These are phyloP conservation scores for Norana najaformis DNA, from an alignment of 2,888 invertebrate genomes.

Conservation along the genomic window DNA sequence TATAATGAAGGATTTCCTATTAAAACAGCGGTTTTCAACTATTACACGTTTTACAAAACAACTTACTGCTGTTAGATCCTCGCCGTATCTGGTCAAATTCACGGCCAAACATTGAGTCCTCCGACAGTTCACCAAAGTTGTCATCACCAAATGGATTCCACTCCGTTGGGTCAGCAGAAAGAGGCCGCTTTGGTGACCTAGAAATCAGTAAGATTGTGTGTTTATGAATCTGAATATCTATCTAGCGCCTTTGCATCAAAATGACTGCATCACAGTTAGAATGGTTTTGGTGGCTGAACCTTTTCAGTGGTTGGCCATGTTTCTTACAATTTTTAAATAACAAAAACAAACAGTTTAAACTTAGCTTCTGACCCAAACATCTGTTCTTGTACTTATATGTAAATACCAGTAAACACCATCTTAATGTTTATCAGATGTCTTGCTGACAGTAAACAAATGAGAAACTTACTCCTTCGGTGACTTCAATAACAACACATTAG, in stretches of 20 bases:
- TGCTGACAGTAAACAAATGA: neutral
- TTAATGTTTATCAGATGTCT: neutral
- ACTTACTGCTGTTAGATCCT: slow-evolving; percentile 78
- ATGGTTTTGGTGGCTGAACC: too few relatives aligned
- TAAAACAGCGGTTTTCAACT: neutral
- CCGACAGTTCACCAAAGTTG: slow-evolving; percentile 75
- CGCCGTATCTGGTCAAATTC: slow-evolving; percentile 81
- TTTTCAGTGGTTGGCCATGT: too few relatives aligned
- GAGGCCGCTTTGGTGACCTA: slow-evolving; percentile 53
- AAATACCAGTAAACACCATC: neutral
- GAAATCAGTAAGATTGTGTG: neutral
- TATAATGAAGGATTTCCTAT: neutral
- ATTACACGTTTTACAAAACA: neutral
- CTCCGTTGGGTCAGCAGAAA: slow-evolving; percentile 70
- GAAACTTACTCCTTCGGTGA: slow-evolving; percentile 9
- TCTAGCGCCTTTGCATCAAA: neutral
- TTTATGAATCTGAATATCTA: neutral
- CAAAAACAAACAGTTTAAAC: too few relatives aligned
- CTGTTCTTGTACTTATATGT: neutral
- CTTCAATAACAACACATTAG: neutral
- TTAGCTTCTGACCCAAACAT: too few relatives aligned
- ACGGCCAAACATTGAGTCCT: slow-evolving; percentile 80
- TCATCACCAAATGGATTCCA: slow-evolving; percentile 82
- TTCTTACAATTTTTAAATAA: too few relatives aligned
- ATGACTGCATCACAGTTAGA: too few relatives aligned